Evolutionary conservation across 2,888 invertebrate species (phyloP), one percentile per base, ranked within the genome.

Genomic region (Dorcus hopei): DNA sequence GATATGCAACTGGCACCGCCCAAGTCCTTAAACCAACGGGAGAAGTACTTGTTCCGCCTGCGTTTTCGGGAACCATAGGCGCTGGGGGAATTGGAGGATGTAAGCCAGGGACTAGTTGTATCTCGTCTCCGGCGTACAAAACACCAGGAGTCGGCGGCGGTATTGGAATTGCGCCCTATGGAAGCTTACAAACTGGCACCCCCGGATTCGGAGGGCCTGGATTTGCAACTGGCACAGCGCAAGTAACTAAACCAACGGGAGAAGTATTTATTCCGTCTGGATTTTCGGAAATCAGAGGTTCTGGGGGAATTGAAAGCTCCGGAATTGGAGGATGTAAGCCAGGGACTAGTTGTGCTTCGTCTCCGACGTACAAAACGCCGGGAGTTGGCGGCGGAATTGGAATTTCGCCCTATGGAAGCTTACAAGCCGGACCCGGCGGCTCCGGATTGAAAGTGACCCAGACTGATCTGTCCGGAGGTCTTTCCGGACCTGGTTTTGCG

Each of bases 401-500:
- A 9, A 14, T 19, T 47, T 54, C 48, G 7, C 26, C 14, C 16
- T 26, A 16, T 40, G 54, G 54, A 49, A 48, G 26, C 33, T 52
- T 38, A 7, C 19, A 16, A 6, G 14, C 9, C 6, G 52, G 38
- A 16, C 33, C 26, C 26, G 16, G 33, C 38, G 33, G 33, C 9
- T 23, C 33, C 4, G 49, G 11, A 38, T 11, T 19, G 23, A 38
- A 23, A 42, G 11, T 38, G 41, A 14, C 14, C 38, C 40, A 14
- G 33, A 26, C 7, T 40, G 43, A 11, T 47, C 38, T 3, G 51
- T 9, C 23, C 47, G 42, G 38, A 43, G n/a, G 38, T 16, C 38
- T 9, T 23, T 41, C 23, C 8, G 52, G 48, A 14, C 45, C 54
- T 26, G 50, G 58, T 23, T 58, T 50, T 39, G 54, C 43, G 7